A percentile compares a stretch with the other conserved stretches of the same genome.
These are phyloP conservation scores for Neogobius melanostomus DNA, from an alignment of 2,113 vertebrate species.

Conservation along the genomic window DNA sequence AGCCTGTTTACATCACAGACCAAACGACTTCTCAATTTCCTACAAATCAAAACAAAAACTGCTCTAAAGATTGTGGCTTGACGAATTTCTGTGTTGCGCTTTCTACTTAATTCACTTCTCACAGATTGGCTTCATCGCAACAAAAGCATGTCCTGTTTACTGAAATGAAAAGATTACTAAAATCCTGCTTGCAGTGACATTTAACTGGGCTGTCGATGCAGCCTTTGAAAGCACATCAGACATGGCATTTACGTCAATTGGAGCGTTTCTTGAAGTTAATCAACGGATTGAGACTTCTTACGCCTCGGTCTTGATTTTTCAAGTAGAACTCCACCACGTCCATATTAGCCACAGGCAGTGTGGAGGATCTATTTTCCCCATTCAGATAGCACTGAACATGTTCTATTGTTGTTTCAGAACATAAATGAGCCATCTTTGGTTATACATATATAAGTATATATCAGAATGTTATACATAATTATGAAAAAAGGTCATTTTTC, in stretches of 20 bases:
- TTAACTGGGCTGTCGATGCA: conserved; percentile 25
- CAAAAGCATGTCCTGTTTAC: conserved; percentile 28
- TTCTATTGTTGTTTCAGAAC: too few species aligned
- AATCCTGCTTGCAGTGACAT: conserved; percentile 49
- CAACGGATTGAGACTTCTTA: conserved; percentile 26
- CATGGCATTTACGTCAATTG: conserved; percentile 50
- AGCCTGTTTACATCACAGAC: conserved; percentile 37
- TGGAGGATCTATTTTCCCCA: neutral
- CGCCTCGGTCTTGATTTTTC: conserved; percentile 36
- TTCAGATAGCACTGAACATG: neutral
- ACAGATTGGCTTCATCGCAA: neutral
- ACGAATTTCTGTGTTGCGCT: neutral
- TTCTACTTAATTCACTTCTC: conserved; percentile 13
- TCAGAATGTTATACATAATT: too few species aligned
- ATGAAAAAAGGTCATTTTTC: too few species aligned
- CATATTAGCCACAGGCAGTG: neutral
- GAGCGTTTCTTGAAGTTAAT: conserved; percentile 47
- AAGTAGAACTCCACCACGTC: conserved; percentile 12
- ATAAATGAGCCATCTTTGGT: too few species aligned
- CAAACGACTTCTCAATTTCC: conserved; percentile 28
- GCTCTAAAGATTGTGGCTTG: conserved; percentile 9
- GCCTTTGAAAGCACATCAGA: conserved; percentile 52
- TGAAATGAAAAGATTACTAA: conserved; percentile 51
- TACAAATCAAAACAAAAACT: conserved; percentile 16
- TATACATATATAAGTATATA: too few species aligned